Base-by-base conservation (phyloP, 2,113 vertebrate genomes). In the Excalfactoria chinensis region DNA sequence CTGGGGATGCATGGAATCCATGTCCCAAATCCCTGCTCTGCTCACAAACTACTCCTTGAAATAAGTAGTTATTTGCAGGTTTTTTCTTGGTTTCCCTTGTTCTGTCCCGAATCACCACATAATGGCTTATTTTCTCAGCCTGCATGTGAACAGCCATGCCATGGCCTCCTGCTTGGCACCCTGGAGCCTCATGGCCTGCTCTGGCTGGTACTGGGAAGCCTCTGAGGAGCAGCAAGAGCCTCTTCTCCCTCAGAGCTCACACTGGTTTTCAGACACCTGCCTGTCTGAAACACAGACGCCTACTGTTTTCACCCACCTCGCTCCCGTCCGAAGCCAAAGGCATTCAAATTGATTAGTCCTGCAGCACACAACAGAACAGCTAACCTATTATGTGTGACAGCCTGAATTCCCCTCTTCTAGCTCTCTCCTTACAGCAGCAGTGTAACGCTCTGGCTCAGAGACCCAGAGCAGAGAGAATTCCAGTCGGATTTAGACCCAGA, bases 91-190 rank as follows among this genome's bases (percentile, higher is more conserved):
- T 48, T 93, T 41, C 18, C 17, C 44, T 14, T 9, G 2, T 53
- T 81, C 49, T 79, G 37, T 69, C 70, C 67, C 2, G 5, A 76
- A 44, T 58, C 35, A 64, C 4, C 0, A 0, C 14, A 70, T 30
- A 41, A 44, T 2, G n/a, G 32, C 35, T 41, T 70, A 30, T 78
- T 20, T 62, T 55, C 49, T 59, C 9, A 34, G 55, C 17, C 53
- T 55, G 44, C 1, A 1, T 46, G 34, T 76, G 34, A 48, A 72
- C 43, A 72, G 62, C 23, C 46, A 28, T n/a, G 68, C 20, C 58
- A 68, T 0, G 0, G 74, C 53, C 71, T 73, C 67, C 44, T 28
- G 28, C n/a, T 32, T 23, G 2, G 15, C 15, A 26, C 7, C 0
- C 0, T 37, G 46, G 48, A 77, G 37, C 35, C 16, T n/a, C 62